These are phyloP conservation scores for Spinus olivaceus DNA, from an alignment of 2,797 vertebrate genomes.

Conservation along the genomic window DNA sequence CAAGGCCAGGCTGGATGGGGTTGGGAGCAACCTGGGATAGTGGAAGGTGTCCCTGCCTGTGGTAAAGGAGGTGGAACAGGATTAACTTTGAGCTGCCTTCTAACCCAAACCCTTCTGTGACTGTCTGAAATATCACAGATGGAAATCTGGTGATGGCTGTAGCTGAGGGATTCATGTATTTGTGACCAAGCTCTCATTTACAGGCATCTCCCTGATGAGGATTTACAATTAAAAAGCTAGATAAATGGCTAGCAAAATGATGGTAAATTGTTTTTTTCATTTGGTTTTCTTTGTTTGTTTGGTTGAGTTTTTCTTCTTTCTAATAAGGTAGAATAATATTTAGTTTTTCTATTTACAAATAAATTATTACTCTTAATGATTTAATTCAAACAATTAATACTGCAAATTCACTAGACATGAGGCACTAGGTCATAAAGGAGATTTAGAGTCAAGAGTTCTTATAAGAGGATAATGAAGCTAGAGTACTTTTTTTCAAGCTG, in stretches of 20 bases:
- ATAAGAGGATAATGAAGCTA: background rate
- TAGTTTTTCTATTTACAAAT: background rate
- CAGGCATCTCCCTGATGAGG: background rate
- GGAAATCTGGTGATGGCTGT: background rate
- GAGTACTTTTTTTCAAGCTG: background rate
- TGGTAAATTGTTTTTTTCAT: accelerated
- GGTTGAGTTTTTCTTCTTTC: too few relatives aligned
- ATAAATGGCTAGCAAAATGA: background rate
- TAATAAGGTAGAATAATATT: background rate
- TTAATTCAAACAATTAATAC: background rate
- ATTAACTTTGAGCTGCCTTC: background rate
- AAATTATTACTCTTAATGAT: background rate
- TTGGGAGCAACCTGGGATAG: accelerated
- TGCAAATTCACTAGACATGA: background rate
- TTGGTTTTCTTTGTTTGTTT: background rate
- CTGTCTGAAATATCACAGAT: background rate
- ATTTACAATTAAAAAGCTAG: background rate
- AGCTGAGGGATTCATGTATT: accelerated
- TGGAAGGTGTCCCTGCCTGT: accelerated
- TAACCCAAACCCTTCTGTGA: background rate
- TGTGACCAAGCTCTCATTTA: background rate
- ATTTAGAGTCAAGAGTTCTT: background rate
- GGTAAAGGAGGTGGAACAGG: background rate
- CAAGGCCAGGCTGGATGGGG: accelerated
- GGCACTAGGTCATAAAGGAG: background rate